Conservation (phyloP, 2,113 vertebrate genomes). For the Atrichornis clamosus region DNA sequence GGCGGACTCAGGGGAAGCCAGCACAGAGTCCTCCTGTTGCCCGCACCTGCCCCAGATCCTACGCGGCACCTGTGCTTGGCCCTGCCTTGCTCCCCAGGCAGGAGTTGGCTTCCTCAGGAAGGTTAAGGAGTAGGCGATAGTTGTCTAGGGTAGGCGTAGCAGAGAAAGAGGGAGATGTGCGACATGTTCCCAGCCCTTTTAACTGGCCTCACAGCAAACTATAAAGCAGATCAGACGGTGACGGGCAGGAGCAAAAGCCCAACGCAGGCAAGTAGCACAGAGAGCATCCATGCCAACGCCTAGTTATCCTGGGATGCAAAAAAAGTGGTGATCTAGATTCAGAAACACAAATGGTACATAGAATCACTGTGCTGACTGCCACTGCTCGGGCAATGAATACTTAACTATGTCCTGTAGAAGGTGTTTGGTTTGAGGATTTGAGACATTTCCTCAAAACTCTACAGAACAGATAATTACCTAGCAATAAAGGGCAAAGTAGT, state of each 20-base stretch:
- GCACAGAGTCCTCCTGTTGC: neutral
- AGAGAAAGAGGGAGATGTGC: too few relatives aligned
- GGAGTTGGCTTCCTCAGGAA: neutral
- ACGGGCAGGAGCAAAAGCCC: neutral
- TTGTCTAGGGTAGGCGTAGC: neutral
- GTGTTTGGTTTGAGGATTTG: neutral
- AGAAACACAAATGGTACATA: neutral
- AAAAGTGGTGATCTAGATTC: neutral
- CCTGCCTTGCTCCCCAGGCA: too few relatives aligned
- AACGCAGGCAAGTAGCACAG: too few relatives aligned
- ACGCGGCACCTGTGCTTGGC: accelerated
- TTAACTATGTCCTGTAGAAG: neutral
- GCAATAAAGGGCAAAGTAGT: neutral
- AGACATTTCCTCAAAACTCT: neutral
- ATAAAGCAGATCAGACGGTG: neutral
- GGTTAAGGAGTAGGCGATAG: neutral
- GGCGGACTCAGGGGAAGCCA: accelerated
- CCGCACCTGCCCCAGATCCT: neutral
- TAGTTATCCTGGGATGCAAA: neutral
- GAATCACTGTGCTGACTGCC: neutral
- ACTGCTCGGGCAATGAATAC: neutral
- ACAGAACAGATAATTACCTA: neutral
- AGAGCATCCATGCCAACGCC: neutral
- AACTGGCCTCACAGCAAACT: neutral
- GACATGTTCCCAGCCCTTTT: neutral